These are phyloP conservation scores for Lerema accius DNA, from an alignment of 1,140 invertebrate species.

Conservation along the genomic window DNA sequence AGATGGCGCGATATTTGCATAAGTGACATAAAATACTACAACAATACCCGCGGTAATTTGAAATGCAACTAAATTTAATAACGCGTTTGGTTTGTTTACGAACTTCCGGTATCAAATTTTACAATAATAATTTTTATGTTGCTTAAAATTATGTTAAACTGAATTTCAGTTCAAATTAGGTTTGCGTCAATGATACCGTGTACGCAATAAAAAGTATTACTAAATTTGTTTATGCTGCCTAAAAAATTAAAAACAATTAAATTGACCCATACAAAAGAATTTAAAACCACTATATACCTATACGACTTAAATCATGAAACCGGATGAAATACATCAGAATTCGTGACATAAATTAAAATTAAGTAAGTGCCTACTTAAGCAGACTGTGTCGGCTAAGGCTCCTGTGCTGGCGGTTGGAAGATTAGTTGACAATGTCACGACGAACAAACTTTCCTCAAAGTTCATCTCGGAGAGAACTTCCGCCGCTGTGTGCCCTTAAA, in stretches of 20 bases:
- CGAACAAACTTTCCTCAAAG: constrained; percentile 67
- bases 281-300: too few species aligned
- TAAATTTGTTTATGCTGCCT: too few species aligned
- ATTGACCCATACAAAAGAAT: too few species aligned
- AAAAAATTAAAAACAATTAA: too few species aligned
- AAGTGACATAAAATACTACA: constrained; percentile 42
- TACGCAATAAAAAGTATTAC: too few species aligned
- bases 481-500: constrained; percentile 66
- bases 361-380: constrained; percentile 23
- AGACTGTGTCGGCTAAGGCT: constrained; percentile 45
- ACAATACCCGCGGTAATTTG: constrained; percentile 25
- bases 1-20: constrained; percentile 51
- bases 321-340: not conserved
- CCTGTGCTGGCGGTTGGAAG: constrained; percentile 62
- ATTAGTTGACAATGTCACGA: constrained; percentile 79
- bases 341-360: constrained; percentile 1
- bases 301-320: constrained; percentile 30
- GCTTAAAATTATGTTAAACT: too few species aligned
- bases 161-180: too few species aligned
- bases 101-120: constrained; percentile 36
- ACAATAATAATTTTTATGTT: too few species aligned
- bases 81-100: constrained; percentile 8
- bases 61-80: constrained; percentile 6
- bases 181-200: too few species aligned
- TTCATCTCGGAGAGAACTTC: constrained; percentile 68